Evolutionary conservation across 1,140 invertebrate genomes (phyloP).

Genomic region (Apis laboriosa): DNA sequence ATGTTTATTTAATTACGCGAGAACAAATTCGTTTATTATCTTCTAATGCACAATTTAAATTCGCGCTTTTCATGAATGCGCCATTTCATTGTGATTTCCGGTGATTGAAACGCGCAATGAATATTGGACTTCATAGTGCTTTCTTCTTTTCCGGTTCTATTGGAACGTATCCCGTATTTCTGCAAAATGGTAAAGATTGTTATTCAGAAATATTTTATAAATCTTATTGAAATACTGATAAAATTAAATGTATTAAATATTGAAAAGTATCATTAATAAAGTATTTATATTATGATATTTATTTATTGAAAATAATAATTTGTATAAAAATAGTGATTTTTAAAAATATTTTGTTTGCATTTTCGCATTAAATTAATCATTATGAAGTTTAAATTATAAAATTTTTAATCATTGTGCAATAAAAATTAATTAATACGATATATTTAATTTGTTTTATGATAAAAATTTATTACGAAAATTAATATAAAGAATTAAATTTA

Average conservation of each 20-base stretch:
- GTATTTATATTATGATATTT: conserved; percentile 14
- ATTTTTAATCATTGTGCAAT: background rate
- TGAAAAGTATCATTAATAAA: background rate
- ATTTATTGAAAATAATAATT: background rate
- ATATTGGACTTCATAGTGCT: background rate
- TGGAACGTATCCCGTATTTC: background rate
- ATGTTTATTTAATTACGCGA: background rate
- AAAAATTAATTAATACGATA: background rate
- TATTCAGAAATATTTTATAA: conserved; percentile 23
- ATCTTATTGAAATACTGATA: conserved; percentile 38
- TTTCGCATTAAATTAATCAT: background rate
- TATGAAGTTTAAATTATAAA: too few species aligned
- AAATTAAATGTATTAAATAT: background rate
- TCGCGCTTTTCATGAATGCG: background rate
- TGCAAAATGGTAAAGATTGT: conserved; percentile 57
- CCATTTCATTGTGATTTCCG: conserved; percentile 1
- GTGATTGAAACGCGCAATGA: background rate
- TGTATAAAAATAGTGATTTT: background rate
- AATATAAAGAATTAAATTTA: background rate
- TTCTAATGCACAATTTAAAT: background rate
- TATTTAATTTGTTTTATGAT: background rate
- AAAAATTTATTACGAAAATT: background rate
- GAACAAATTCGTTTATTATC: background rate
- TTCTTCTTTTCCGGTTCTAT: conserved; percentile 45
- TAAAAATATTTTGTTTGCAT: conserved; percentile 30